A percentile compares a stretch with the other conserved stretches of the same genome.
These are phyloP conservation scores for Trogon surrucura DNA, from an alignment of 2,113 vertebrate species.

Conservation along the genomic window DNA sequence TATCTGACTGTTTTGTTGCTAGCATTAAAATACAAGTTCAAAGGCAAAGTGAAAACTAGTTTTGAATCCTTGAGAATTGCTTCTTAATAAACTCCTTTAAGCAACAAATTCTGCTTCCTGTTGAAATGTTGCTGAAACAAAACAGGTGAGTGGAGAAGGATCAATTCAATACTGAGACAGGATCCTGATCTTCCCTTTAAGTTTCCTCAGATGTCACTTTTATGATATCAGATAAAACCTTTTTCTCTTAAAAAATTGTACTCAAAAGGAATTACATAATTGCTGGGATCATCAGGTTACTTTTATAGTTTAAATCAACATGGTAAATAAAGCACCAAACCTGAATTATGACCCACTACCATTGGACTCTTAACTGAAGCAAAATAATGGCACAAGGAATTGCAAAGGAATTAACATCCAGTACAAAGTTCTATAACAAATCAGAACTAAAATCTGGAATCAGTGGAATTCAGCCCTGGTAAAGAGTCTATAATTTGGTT, in stretches of 20 bases:
- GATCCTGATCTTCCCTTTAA: neutral
- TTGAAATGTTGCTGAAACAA: neutral
- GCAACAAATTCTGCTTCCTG: neutral
- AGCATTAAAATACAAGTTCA: neutral
- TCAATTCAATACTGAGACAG: neutral
- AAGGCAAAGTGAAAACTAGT: neutral
- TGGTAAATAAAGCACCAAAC: neutral
- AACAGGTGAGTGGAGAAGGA: neutral
- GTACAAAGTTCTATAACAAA: neutral
- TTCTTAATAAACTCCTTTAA: neutral
- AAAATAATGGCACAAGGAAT: neutral
- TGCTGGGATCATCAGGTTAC: neutral
- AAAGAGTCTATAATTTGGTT: neutral
- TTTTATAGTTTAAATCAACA: neutral
- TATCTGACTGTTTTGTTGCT: neutral
- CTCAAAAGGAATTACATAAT: neutral
- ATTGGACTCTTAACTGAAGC: neutral
- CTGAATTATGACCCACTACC: neutral
- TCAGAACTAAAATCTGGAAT: neutral
- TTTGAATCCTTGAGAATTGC: neutral
- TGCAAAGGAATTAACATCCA: neutral
- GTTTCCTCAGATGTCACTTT: neutral
- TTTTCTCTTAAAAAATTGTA: neutral
- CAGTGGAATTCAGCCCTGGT: neutral
- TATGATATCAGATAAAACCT: neutral